Percentiles rank a stretch among this genome's conserved stretches.
Conservation (phyloP, 2,797 vertebrate genomes). For the Chaunax sp. region DNA sequence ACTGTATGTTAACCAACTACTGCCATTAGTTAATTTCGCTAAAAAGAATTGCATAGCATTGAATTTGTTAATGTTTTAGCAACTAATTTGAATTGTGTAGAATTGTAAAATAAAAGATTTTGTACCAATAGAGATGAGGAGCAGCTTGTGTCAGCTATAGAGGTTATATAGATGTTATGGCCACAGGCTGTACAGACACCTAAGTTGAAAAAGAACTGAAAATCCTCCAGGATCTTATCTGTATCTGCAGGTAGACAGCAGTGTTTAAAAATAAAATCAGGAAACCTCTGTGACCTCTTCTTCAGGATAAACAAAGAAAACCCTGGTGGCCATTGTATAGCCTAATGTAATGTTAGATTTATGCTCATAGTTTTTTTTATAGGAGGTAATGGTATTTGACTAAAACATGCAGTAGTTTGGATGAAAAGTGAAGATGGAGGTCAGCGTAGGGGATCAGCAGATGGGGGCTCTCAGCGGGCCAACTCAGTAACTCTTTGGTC, state of each 20-base stretch:
- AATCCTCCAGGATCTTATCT: background rate
- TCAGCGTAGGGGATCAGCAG: background rate
- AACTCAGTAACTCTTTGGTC: background rate
- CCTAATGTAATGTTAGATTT: constrained; percentile 20
- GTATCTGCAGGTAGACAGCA: background rate
- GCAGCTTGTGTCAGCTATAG: background rate
- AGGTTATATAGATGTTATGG: background rate
- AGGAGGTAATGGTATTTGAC: background rate
- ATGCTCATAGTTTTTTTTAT: constrained; percentile 21
- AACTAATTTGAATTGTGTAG: background rate
- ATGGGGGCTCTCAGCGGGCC: too few relatives aligned
- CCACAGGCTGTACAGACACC: background rate
- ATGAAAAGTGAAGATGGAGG: constrained; percentile 8
- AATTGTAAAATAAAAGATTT: background rate
- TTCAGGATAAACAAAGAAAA: background rate
- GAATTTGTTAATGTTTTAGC: constrained; percentile 1
- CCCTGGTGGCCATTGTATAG: background rate
- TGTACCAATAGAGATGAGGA: background rate
- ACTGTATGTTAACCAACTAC: too few relatives aligned
- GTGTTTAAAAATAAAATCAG: background rate
- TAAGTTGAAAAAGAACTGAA: background rate
- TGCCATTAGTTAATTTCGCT: too few relatives aligned
- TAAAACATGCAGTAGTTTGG: background rate
- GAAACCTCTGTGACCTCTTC: constrained; percentile 28
- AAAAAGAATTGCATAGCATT: too few relatives aligned